Conservation (phyloP, 92 coral and sea anemone species). For the Porites lobata region DNA sequence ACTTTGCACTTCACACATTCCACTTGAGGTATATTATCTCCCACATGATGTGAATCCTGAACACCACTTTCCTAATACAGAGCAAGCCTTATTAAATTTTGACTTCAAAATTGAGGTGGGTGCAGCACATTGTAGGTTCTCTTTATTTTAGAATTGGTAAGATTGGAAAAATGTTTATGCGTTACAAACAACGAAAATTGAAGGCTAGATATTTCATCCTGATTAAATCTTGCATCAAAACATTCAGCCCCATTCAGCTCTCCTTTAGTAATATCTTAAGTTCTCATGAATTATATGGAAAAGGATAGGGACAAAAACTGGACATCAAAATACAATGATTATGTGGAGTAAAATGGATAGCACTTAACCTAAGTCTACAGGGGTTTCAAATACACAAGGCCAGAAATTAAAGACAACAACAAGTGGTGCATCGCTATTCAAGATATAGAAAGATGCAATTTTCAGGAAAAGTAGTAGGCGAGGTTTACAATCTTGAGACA, state of each 20-base stretch:
- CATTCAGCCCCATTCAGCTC: not conserved
- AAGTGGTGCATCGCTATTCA: constrained; percentile 12
- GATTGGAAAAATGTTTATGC: too few relatives aligned
- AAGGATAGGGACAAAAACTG: constrained; percentile 20
- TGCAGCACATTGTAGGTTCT: constrained; percentile 21
- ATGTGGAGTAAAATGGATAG: constrained; percentile 26
- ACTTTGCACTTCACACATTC: constrained; percentile 35
- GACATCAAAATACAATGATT: constrained; percentile 23
- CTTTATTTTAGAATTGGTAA: not conserved
- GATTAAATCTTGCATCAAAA: constrained; percentile 18
- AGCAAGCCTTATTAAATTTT: constrained; percentile 20
- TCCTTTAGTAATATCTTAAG: too few relatives aligned
- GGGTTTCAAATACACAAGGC: constrained; percentile 7
- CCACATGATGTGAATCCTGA: constrained; percentile 26
- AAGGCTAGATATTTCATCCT: not conserved
- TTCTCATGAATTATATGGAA: not conserved
- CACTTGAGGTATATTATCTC: constrained; percentile 29
- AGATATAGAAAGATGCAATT: too few relatives aligned
- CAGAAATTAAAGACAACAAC: constrained; percentile 14
- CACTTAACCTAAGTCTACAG: constrained; percentile 6
- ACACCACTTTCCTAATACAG: constrained; percentile 31
- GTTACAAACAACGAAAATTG: too few relatives aligned
- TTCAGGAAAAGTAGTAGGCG: too few relatives aligned
- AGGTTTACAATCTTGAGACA: too few relatives aligned
- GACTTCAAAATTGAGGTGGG: constrained; percentile 12